A percentile compares a stretch with the other conserved stretches of the same genome.
These are phyloP conservation scores for Erynnis tages DNA, from an alignment of 2,888 invertebrate genomes.

Conservation along the genomic window DNA sequence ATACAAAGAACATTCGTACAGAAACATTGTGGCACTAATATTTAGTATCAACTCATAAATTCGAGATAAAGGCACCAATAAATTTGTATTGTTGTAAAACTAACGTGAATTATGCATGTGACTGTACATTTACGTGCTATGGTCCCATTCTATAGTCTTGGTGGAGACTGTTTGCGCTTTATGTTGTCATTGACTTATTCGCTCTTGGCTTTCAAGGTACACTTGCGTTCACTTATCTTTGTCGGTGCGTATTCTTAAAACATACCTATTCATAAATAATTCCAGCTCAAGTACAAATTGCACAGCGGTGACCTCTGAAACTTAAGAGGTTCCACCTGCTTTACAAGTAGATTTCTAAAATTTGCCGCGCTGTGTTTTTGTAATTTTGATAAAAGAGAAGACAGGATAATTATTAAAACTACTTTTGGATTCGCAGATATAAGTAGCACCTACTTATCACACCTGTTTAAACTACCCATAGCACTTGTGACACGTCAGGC, in stretches of 20 bases:
- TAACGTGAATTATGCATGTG: conserved; percentile 39
- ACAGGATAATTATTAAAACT: no score
- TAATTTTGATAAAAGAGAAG: no score
- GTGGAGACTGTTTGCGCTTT: conserved; percentile 48
- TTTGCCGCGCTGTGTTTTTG: no score
- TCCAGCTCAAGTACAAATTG: no score
- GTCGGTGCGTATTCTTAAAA: conserved; percentile 18
- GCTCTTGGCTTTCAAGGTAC: conserved; percentile 38
- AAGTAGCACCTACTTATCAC: no score
- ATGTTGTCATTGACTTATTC: conserved; percentile 55
- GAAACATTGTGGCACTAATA: conserved; percentile 28
- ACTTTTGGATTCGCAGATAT: no score
- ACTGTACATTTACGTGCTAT: conserved; percentile 47
- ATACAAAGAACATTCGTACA: conserved; percentile 25
- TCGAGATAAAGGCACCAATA: conserved; percentile 28
- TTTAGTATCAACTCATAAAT: conserved; percentile 29
- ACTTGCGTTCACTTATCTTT: conserved; percentile 18
- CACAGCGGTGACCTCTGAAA: no score
- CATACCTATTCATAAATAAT: no score
- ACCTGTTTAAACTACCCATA: no score
- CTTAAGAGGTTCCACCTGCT: not conserved
- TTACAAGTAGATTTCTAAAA: no score
- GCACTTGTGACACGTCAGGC: no score
- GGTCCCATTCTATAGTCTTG: conserved; percentile 46
- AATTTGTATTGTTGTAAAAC: conserved; percentile 28